These are phyloP conservation scores for Bubo scandiacus DNA, from an alignment of 2,113 vertebrate species.

Conservation along the genomic window DNA sequence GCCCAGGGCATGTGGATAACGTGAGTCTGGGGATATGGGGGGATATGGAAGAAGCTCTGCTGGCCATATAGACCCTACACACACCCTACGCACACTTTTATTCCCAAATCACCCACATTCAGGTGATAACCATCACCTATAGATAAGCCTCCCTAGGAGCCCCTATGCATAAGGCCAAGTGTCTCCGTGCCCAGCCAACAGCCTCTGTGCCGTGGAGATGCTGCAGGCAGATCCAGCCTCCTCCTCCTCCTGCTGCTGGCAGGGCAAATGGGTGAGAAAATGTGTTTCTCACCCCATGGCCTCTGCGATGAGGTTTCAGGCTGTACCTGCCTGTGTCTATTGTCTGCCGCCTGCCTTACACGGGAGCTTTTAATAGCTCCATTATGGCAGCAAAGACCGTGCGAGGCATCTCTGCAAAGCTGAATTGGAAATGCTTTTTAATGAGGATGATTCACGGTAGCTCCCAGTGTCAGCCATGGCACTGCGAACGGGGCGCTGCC, in stretches of 20 bases:
- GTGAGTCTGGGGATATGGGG: background rate
- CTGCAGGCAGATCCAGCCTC: background rate
- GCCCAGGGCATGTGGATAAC: accelerated
- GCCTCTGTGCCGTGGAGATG: background rate
- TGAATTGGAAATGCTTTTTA: background rate
- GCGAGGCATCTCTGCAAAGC: background rate
- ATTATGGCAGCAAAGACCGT: background rate
- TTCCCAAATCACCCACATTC: background rate
- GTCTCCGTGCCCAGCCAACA: background rate
- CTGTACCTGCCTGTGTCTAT: background rate
- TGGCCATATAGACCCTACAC: background rate
- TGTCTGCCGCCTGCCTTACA: background rate
- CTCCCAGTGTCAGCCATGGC: background rate
- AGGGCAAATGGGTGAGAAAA: background rate
- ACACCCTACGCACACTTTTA: background rate
- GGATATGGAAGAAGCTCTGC: background rate
- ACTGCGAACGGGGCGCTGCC: background rate
- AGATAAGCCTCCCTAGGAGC: background rate
- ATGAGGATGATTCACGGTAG: background rate
- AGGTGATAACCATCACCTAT: background rate
- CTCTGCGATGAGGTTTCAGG: background rate
- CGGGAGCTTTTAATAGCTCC: background rate
- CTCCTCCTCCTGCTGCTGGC: background rate
- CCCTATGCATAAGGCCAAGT: background rate
- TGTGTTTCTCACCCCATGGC: accelerated